These are phyloP conservation scores for Trinorchestia longiramus DNA, from an alignment of 1,140 invertebrate genomes.

Conservation along the genomic window DNA sequence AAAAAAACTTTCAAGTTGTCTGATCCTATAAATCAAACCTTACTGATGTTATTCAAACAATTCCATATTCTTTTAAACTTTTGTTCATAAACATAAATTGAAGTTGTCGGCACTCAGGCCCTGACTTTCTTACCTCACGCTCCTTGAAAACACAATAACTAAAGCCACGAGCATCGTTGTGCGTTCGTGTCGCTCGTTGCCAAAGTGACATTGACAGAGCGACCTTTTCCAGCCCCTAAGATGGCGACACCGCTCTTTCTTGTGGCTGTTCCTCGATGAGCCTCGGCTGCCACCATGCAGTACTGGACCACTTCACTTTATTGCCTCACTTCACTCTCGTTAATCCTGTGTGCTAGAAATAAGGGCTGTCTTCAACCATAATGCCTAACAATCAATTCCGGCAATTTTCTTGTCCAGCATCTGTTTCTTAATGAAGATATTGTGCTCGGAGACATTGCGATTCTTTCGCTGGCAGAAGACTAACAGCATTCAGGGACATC, in stretches of 20 bases:
- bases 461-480: neutral
- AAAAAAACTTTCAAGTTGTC: neutral
- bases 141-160: neutral
- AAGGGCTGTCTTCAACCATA: neutral
- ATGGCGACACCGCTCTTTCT: neutral
- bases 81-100: neutral
- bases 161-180: neutral
- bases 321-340: conserved; percentile 5
- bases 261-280: neutral
- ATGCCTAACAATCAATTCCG: neutral
- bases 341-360: neutral
- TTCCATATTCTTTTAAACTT: neutral
- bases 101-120: neutral
- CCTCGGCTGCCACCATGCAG: neutral
- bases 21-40: neutral
- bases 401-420: conserved; percentile 33
- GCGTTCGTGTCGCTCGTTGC: conserved; percentile 8
- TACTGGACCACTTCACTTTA: neutral
- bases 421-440: conserved; percentile 3
- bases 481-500: neutral
- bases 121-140: neutral
- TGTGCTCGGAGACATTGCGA: neutral
- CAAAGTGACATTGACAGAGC: conserved; percentile 48
- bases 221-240: conserved; percentile 5
- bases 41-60: neutral